Evolutionary conservation across 1,140 invertebrate genomes (phyloP).

Genomic region (Holcopasites calliopsidis): DNA sequence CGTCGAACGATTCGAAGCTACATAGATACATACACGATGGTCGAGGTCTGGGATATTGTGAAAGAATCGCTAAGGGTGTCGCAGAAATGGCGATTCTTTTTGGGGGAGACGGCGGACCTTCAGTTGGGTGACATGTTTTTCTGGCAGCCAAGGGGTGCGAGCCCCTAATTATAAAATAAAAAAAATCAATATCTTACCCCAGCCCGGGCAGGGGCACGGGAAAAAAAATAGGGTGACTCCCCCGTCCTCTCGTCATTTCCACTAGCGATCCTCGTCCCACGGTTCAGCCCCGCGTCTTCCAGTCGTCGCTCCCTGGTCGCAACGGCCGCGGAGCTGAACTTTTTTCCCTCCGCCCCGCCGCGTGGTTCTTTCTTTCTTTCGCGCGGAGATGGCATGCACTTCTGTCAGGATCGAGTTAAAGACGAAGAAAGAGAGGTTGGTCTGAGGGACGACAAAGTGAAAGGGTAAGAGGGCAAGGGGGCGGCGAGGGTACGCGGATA

Average conservation of each 20-base stretch:
- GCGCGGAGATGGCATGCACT: neutral
- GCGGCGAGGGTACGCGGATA: neutral
- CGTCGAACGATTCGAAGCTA: neutral
- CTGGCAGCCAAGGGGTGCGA: conserved; percentile 75
- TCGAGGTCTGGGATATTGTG: neutral
- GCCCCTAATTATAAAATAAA: conserved; percentile 81
- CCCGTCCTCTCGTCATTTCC: conserved; percentile 57
- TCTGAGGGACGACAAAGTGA: neutral
- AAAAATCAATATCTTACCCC: conserved; percentile 80
- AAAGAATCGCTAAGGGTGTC: conserved; percentile 1
- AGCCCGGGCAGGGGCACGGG: conserved; percentile 62
- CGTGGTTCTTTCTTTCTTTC: neutral
- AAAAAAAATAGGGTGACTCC: conserved; percentile 78
- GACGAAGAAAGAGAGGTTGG: neutral
- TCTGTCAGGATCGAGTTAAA: neutral
- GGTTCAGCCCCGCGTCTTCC: conserved; percentile 57
- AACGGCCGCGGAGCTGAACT: conserved; percentile 68
- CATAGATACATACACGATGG: neutral
- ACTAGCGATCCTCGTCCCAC: conserved; percentile 29
- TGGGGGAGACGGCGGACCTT: neutral
- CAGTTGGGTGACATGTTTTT: conserved; percentile 76
- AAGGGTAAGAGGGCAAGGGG: neutral
- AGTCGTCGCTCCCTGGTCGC: conserved; percentile 64
- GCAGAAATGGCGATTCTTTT: neutral
- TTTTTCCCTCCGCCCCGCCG: neutral